Evolutionary conservation across 2,113 vertebrate species (phyloP).

Genomic region (Mustela nigripes): DNA sequence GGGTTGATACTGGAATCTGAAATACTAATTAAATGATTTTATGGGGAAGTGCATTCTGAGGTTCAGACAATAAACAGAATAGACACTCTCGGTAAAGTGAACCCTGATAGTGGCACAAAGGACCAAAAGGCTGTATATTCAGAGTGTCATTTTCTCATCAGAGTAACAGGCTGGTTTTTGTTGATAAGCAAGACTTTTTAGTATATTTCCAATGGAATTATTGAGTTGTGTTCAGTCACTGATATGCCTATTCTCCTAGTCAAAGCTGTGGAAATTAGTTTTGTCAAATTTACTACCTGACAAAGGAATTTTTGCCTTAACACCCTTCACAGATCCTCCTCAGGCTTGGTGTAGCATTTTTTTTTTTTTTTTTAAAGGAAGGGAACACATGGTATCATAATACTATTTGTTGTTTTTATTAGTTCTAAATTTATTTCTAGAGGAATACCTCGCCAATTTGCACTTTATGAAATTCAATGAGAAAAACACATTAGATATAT

Average conservation of each 20-base stretch:
- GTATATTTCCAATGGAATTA: neutral
- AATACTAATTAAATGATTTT: slow-evolving; percentile 16
- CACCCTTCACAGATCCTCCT: neutral
- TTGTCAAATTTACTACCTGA: neutral
- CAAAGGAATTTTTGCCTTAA: slow-evolving; percentile 17
- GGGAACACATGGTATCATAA: neutral
- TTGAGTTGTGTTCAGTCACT: neutral
- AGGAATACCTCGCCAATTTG: neutral
- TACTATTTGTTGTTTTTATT: slow-evolving; percentile 42
- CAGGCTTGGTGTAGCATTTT: neutral
- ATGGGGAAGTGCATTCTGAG: neutral
- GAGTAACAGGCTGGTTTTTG: neutral
- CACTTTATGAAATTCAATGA: slow-evolving; percentile 30
- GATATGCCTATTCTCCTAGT: neutral
- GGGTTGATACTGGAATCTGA: neutral
- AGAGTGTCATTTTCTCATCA: neutral
- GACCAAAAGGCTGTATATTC: neutral
- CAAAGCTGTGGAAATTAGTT: neutral
- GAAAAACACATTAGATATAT: slow-evolving; percentile 38
- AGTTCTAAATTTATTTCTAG: slow-evolving; percentile 4
- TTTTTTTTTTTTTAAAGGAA: neutral
- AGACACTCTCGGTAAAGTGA: neutral
- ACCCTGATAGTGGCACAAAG: neutral
- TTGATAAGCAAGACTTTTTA: neutral
- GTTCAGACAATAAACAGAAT: slow-evolving; percentile 4